These are phyloP conservation scores for Synaphobranchus kaupii DNA, from an alignment of 2,797 vertebrate genomes.

Conservation along the genomic window DNA sequence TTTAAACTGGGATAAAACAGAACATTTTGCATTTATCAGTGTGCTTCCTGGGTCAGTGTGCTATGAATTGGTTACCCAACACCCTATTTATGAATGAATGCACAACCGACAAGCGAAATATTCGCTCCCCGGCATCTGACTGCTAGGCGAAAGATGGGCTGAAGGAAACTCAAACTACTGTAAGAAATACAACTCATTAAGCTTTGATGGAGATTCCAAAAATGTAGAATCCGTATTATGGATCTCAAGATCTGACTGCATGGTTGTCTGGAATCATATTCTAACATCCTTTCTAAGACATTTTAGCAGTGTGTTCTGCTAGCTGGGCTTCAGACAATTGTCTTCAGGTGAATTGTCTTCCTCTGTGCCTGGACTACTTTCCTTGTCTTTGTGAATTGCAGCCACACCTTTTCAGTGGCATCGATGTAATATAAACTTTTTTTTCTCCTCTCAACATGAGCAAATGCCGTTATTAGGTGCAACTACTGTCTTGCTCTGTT, in stretches of 20 bases:
- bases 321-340: background rate
- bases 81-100: background rate
- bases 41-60: constrained; percentile 30
- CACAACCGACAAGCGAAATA: background rate
- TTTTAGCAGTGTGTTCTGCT: background rate
- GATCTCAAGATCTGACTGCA: constrained; percentile 8
- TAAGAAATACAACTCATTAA: constrained; percentile 14
- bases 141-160: background rate
- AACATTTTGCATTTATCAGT: constrained; percentile 12
- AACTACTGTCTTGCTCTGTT: background rate
- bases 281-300: background rate
- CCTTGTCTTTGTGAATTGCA: background rate
- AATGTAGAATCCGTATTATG: background rate
- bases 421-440: background rate
- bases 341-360: background rate
- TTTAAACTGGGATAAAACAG: background rate
- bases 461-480: background rate
- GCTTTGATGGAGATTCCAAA: background rate
- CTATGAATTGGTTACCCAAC: background rate
- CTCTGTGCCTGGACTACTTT: background rate
- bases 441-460: background rate
- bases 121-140: background rate
- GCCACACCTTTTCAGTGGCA: too few relatives aligned
- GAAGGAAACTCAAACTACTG: background rate
- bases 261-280: background rate